Evolutionary conservation across 2,797 vertebrate species (phyloP).

Genomic region (Propithecus deckenii): DNA sequence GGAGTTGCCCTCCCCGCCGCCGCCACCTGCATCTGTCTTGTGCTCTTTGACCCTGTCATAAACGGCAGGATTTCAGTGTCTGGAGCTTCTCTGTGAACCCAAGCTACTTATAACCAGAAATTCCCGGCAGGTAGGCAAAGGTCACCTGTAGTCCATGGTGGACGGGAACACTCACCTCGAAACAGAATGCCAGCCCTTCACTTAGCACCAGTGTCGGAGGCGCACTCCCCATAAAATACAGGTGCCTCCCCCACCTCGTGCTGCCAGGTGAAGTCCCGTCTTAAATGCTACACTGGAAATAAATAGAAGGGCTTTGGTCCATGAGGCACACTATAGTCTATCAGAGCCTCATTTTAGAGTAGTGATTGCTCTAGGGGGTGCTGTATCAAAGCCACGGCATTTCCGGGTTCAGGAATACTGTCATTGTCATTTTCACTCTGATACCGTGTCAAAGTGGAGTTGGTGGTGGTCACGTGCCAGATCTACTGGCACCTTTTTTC

Average conservation of each 20-base stretch:
- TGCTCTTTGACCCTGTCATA: not conserved
- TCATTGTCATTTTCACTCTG: not conserved
- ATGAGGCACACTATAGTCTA: not conserved
- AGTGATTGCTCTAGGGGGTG: not conserved
- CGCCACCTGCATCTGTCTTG: fast-evolving
- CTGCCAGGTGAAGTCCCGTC: not conserved
- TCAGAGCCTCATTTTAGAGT: not conserved
- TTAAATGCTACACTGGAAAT: not conserved
- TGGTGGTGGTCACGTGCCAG: not conserved
- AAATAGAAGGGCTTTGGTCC: not conserved
- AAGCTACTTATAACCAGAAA: not conserved
- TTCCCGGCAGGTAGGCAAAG: not conserved
- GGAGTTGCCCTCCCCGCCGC: fast-evolving
- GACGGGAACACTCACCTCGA: not conserved
- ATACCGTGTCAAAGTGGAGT: not conserved
- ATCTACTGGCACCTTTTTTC: not conserved
- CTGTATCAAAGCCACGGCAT: not conserved
- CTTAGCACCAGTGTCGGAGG: too few relatives aligned
- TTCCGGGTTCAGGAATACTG: not conserved
- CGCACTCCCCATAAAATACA: not conserved
- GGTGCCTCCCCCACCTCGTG: not conserved
- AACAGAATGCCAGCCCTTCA: not conserved
- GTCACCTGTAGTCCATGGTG: not conserved
- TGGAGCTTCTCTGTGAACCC: not conserved
- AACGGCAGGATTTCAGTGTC: not conserved